Conservation (phyloP, 2,888 invertebrate species). For the Nesidiocoris tenuis region DNA sequence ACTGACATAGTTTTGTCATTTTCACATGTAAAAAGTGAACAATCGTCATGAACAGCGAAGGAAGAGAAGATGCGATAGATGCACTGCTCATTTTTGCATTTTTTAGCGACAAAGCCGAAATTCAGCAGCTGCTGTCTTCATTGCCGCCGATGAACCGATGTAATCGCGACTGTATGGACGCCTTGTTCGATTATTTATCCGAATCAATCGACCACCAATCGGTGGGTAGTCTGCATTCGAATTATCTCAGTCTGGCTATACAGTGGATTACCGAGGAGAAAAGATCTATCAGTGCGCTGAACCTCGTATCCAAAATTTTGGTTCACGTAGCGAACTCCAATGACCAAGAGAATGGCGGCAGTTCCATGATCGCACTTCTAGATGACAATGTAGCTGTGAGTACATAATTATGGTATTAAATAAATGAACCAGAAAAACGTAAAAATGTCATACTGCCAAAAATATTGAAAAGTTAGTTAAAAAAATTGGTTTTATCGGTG, state of each 20-base stretch:
- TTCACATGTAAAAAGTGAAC: no score
- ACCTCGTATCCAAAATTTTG: constrained; percentile 25
- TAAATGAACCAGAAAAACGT: no score
- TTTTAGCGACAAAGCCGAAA: constrained; percentile 55
- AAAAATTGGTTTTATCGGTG: no score
- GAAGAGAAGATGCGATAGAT: no score
- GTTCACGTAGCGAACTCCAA: background rate
- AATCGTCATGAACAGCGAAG: no score
- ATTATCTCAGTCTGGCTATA: constrained; percentile 56
- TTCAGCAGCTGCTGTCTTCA: constrained; percentile 55
- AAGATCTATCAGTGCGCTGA: constrained; percentile 36
- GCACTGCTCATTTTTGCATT: constrained; percentile 46
- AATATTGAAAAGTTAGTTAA: no score
- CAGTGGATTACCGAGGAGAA: constrained; percentile 58
- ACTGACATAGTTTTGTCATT: no score
- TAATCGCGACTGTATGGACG: constrained; percentile 56
- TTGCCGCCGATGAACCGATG: constrained; percentile 51
- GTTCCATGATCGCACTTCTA: no score
- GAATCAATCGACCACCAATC: constrained; percentile 57
- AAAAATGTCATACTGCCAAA: no score
- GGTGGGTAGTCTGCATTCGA: constrained; percentile 55
- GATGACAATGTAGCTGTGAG: no score
- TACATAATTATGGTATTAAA: no score
- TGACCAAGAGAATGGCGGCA: no score
- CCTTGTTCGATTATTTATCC: constrained; percentile 59